phyloP scores from a whole-genome alignment of 2,888 invertebrate species.

The Nemotelus nigrinus region DNA sequence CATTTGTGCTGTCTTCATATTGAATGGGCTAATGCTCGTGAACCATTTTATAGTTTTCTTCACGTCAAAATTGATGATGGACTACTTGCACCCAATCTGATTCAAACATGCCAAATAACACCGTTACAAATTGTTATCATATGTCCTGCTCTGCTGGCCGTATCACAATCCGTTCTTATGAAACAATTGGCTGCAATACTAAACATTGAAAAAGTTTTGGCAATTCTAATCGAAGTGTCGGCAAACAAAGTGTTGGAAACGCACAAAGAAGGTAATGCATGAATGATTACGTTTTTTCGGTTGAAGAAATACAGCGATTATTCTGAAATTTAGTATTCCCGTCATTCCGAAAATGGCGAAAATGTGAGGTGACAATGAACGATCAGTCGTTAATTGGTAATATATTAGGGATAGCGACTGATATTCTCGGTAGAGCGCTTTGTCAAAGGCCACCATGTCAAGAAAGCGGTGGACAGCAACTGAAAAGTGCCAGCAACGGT shows the following conservation, averaged over 20 bases:
- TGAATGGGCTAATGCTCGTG: neutral
- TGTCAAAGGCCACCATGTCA: slow-evolving; percentile 70
- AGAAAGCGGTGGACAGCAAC: slow-evolving; percentile 78
- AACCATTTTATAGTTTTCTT: slow-evolving; percentile 70
- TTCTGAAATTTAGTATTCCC: slow-evolving; percentile 68
- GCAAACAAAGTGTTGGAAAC: slow-evolving; percentile 76
- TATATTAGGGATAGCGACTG: slow-evolving; percentile 83
- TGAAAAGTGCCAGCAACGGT: slow-evolving; percentile 57
- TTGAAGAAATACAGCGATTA: neutral
- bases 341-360: slow-evolving; percentile 81
- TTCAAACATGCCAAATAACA: slow-evolving; percentile 69
- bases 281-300: too few species aligned
- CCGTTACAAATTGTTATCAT: slow-evolving; percentile 83
- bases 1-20: neutral
- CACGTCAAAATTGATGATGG: slow-evolving; percentile 79
- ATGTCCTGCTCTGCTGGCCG: slow-evolving; percentile 77
- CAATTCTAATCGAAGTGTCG: slow-evolving; percentile 82
- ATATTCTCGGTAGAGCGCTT: slow-evolving; percentile 73
- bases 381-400: slow-evolving; percentile 86
- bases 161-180: slow-evolving; percentile 62
- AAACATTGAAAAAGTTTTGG: slow-evolving; percentile 76
- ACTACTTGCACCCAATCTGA: slow-evolving; percentile 65
- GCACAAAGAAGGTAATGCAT: slow-evolving; percentile 72
- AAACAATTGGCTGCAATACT: slow-evolving; percentile 62
- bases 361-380: slow-evolving; percentile 82